A percentile compares a stretch with the other conserved stretches of the same genome.
These are phyloP conservation scores for Entomyzon cyanotis DNA, from an alignment of 2,113 vertebrate species.

Conservation along the genomic window DNA sequence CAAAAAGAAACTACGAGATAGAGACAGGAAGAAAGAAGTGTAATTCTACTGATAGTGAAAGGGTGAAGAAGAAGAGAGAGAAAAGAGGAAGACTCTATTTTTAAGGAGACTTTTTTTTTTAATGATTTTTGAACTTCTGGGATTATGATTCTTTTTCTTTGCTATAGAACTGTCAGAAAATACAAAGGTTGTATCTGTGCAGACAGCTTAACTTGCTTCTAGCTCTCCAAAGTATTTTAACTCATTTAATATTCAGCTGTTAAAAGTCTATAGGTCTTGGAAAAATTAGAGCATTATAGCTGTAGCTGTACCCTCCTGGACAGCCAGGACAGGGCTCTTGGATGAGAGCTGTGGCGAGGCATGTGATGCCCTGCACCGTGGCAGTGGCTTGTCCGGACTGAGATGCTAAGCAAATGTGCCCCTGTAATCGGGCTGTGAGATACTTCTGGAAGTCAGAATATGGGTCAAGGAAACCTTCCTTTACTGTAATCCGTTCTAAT, in stretches of 20 bases:
- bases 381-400: background rate
- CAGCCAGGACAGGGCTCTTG: background rate
- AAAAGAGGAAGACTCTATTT: background rate
- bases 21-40: background rate
- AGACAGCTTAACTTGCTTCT: slow-evolving; percentile 30
- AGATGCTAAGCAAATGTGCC: background rate
- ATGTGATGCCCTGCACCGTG: background rate
- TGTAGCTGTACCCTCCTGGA: background rate
- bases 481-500: background rate
- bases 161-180: slow-evolving; percentile 27
- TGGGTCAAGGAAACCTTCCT: background rate
- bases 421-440: background rate
- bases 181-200: slow-evolving; percentile 9
- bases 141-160: slow-evolving; percentile 32
- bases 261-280: background rate
- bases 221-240: background rate
- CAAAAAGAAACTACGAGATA: background rate
- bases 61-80: background rate
- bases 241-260: background rate
- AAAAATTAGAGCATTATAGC: background rate
- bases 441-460: background rate
- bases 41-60: background rate
- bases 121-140: background rate
- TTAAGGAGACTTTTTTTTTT: background rate
- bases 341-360: background rate